Base-by-base conservation (phyloP, 2,888 invertebrate genomes). In the Caenorhabditis sp. region DNA sequence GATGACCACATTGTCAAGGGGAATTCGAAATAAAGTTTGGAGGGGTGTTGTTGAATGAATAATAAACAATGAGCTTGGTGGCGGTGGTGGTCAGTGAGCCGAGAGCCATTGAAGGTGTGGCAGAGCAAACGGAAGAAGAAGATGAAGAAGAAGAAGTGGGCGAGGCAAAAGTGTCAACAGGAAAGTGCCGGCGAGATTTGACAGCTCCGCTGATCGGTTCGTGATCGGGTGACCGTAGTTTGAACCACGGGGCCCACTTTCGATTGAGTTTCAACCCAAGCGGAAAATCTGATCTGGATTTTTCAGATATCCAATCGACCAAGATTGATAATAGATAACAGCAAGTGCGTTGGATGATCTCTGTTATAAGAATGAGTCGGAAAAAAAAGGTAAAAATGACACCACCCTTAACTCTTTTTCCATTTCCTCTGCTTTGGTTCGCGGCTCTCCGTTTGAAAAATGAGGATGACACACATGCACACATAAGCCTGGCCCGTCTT, bases 11-110 rank as follows among this genome's bases (percentile, higher is more conserved):
- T 53, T 17, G 20, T 39, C 37, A 20, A n/a, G 26, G n/a, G 26
- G 15, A 26, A 24, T 11, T 9, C 8, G 37, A n/a, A n/a, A 41
- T n/a, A n/a, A n/a, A 17, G 41, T 3, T 7, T 41, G 4, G 15
- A 15, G n/a, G 37, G 20, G 30, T 48, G 48, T 59, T 68, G 58
- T 68, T 68, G 58, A 59, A 68, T 68, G 58, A 58, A 68, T 59
- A 68, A 68, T 59, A 50, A 68, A 68, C 50, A 59, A 43, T 13
- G 26, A 37, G 24, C 48, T 20, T 37, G 41, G 41, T 59, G 58
- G 68, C 59, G 58, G 59, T 37, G 41, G 41, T 59, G 58, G 68
- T 68, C 68, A 68, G 35, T 59, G 58, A 68, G 56, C 56, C 26
- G 37, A 30, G 50, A 52, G 52, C 43, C 53, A 53, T 32, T 50